Evolutionary conservation across 2,797 vertebrate genomes (phyloP).

Genomic region (Aphelocoma californica): DNA sequence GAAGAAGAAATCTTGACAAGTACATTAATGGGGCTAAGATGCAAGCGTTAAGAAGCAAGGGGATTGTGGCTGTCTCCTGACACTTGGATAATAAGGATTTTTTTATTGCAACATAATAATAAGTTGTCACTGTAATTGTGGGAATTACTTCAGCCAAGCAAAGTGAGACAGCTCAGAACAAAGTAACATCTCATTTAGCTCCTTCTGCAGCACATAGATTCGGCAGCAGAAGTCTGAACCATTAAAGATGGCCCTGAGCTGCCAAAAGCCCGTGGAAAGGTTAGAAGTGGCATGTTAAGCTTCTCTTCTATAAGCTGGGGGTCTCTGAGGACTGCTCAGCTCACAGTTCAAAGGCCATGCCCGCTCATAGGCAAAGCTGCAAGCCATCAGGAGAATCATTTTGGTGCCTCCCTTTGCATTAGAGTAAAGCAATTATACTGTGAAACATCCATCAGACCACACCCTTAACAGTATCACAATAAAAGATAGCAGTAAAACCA

Average conservation of each 20-base stretch:
- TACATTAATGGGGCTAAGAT: background rate
- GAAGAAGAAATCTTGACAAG: slow-evolving; percentile 9
- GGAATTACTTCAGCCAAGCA: slow-evolving; percentile 10
- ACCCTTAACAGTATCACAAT: background rate
- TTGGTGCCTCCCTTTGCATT: background rate
- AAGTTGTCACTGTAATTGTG: background rate
- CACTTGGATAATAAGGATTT: background rate
- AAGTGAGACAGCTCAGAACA: slow-evolving; percentile 1
- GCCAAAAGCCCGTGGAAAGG: background rate
- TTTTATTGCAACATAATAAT: slow-evolving; percentile 27
- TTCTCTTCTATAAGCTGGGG: background rate
- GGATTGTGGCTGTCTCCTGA: background rate
- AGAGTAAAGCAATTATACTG: background rate
- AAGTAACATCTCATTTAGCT: slow-evolving; percentile 1
- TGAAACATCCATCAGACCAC: background rate
- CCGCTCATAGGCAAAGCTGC: background rate
- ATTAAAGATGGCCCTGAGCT: background rate
- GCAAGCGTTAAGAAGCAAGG: background rate
- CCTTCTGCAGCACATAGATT: background rate
- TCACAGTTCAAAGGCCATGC: background rate
- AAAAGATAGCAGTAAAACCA: background rate
- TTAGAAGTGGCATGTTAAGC: background rate
- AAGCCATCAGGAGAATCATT: background rate
- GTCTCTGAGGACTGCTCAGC: background rate
- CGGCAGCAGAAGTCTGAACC: background rate